These are phyloP conservation scores for Strix occidentalis DNA, from an alignment of 2,797 vertebrate species.

Conservation along the genomic window DNA sequence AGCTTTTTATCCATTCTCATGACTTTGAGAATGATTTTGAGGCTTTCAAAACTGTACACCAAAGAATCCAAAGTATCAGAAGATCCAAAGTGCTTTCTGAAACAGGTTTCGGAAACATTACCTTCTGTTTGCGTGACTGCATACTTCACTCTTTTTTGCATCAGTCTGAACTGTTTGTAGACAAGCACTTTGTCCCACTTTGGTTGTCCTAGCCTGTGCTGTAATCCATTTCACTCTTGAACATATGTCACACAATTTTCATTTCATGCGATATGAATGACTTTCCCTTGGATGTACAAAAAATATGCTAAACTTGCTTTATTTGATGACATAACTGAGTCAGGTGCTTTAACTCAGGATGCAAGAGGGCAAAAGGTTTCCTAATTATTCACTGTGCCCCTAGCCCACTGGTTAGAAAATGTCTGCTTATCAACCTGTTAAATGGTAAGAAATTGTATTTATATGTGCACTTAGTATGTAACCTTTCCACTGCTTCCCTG, in stretches of 20 bases:
- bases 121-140: not conserved
- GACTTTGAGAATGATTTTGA: not conserved
- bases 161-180: not conserved
- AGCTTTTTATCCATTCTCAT: not conserved
- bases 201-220: not conserved
- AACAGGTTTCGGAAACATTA: not conserved
- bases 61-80: not conserved
- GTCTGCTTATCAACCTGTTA: not conserved
- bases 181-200: not conserved
- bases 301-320: not conserved
- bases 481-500: not conserved
- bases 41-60: not conserved
- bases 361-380: not conserved
- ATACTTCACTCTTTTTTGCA: not conserved
- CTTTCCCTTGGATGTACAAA: not conserved
- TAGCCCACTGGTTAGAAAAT: not conserved
- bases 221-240: not conserved
- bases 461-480: not conserved
- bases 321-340: not conserved
- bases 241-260: not conserved
- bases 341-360: not conserved
- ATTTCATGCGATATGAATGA: not conserved
- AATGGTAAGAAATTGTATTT: not conserved
- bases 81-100: not conserved
- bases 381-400: not conserved